phyloP scores from a whole-genome alignment of 2,797 vertebrate species.

The Eleutherodactylus coqui region DNA sequence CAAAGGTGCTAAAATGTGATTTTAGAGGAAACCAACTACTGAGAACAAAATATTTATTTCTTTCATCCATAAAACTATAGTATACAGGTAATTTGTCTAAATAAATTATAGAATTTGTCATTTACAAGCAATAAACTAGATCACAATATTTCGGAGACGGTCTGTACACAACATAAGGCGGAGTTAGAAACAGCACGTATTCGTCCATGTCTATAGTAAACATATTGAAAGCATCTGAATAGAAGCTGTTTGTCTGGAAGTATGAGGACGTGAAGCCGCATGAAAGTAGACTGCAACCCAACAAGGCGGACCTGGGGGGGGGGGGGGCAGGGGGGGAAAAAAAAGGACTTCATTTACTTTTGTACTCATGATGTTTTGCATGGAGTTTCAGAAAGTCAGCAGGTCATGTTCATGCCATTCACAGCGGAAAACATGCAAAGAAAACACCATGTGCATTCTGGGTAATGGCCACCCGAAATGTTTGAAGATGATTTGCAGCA shows the following conservation, averaged over 20 bases:
- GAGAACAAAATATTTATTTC: conserved; percentile 82
- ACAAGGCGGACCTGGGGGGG: conserved; percentile 66
- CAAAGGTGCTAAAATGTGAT: background rate
- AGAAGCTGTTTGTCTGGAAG: conserved; percentile 72
- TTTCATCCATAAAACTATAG: conserved; percentile 79
- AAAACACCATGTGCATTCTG: conserved; percentile 67
- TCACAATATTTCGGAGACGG: conserved; percentile 78
- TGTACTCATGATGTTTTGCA: conserved; percentile 69
- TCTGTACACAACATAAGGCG: conserved; percentile 79
- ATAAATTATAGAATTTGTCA: conserved; percentile 82
- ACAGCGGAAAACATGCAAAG: conserved; percentile 75
- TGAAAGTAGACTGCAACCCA: conserved; percentile 68
- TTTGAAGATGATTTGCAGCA: conserved; percentile 61
- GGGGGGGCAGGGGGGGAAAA: conserved; percentile 65
- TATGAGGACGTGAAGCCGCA: conserved; percentile 69
- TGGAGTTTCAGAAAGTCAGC: conserved; percentile 68
- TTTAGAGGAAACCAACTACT: conserved; percentile 29
- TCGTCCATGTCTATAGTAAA: conserved; percentile 73
- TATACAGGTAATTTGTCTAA: conserved; percentile 80
- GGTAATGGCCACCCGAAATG: conserved; percentile 71
- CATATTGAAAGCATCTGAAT: conserved; percentile 73
- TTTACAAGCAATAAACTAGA: conserved; percentile 81
- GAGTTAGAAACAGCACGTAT: conserved; percentile 78
- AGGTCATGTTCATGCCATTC: conserved; percentile 69
- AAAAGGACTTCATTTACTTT: conserved; percentile 68